Evolutionary conservation across 2,888 invertebrate species (phyloP), one percentile per base, ranked within the genome.

Genomic region (Acrobasis repandana): DNA sequence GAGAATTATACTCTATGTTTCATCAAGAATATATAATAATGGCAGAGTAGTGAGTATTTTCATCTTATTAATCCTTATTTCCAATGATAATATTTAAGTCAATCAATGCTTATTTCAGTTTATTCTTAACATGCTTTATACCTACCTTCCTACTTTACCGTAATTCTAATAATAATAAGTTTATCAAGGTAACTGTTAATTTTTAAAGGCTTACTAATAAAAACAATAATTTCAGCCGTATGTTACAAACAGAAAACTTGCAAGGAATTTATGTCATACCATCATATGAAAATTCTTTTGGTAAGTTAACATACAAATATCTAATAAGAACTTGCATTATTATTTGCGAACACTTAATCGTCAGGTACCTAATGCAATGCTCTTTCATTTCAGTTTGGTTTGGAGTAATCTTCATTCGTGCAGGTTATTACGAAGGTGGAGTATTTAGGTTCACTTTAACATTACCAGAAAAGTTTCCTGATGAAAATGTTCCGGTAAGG

Each of bases 211-310:
- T 43, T 14, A 43, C n/a, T 43, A 14, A 38, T 38, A 14, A 36
- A 36, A 36, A 1, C 3, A 38, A n/a, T 14, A 5, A n/a, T 94
- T 95, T 68, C 82, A 97, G 97, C 83, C 96, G 97, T 84, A 95
- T 96, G 94, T 87, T 97, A 68, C 95, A 96, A 79, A 96, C 95
- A 58, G 97, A 98, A 88, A 96, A 96, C 82, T 89, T 98, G 69
- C 95, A 95, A 75, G 98, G 98, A 57, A 94, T 98, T 63, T 98
- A 98, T 90, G 97, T 98, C 16, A 97, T 98, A 85, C 98, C 98
- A 62, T 97, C 98, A 54, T 95, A 95, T 77, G 95, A 95, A 76
- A 96, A 95, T 79, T 95, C 96, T 58, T 94, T 97, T 76, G 79
- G 97, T 97, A 93, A 95, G 95, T 94, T 50, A 49, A 11, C 6